Base-by-base conservation (phyloP, 2,797 vertebrate genomes). In the Sebastes cheni region DNA sequence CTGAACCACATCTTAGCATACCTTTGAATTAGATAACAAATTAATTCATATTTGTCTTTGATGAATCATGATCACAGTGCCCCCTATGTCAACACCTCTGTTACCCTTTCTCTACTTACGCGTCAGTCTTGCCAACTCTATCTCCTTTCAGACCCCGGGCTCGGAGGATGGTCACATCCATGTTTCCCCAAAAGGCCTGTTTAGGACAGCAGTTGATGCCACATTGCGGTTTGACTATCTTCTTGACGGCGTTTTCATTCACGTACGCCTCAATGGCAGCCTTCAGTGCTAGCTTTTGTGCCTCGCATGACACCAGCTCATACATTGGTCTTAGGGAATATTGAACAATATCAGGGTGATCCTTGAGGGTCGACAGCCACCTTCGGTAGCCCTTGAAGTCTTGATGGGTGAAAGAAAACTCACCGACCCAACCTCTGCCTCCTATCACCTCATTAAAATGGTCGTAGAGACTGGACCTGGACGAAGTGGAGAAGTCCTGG, bases 61-160 rank as follows among this genome's bases (percentile, higher is more conserved):
- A 39, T 39, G 39, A 39, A 39, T 39, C 13, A 39, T 39, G 39
- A 39, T 39, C 39, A 39, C 39, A 39, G 39, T 39, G 39, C 39
- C 39, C 39, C 39, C 5, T 13, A 25, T 58, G 39, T 39, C 39
- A 39, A 39, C 39, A 39, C 39, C 39, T 39, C 39, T 39, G 39
- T 39, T 39, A 0, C 39, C 39, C 39, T 39, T 61, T 20, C 30
- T 34, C 60, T 62, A 62, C 60, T 3, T 62, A 62, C 60, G 2
- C 10, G 0, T 7, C 2, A 12, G 85, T 86, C 0, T 0, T 1
- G 42, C 69, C 3, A 1, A 0, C 0, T 0, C 0, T 0, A 46
- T 91, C 88, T 80, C 90, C 89, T 5, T 0, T 61, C 13, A 92
- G 86, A 8, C 2, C 1, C 86, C 82, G 87, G 62, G 65, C 91